Percentiles rank a stretch among this genome's conserved stretches.
These are phyloP conservation scores for Drosophila ananassae DNA, from an alignment of 1,140 invertebrate species.

Conservation along the genomic window DNA sequence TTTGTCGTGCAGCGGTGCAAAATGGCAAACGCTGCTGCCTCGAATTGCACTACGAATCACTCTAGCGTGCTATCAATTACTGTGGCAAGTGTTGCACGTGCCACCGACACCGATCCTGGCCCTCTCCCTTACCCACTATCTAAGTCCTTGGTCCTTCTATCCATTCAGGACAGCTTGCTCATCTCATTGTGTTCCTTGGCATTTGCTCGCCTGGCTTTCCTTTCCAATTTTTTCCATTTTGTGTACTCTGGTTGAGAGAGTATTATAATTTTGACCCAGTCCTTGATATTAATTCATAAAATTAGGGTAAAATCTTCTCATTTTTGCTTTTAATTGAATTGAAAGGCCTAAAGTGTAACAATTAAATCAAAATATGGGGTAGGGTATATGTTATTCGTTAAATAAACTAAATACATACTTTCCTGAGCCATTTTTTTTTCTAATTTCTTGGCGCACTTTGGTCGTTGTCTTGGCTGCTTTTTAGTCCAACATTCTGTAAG, in stretches of 20 bases:
- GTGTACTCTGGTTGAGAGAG: background rate
- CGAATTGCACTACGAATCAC: conserved; percentile 74
- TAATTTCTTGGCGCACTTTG: conserved; percentile 60
- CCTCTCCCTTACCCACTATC: conserved; percentile 3
- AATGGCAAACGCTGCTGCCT: conserved; percentile 45
- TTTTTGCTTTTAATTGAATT: too few relatives aligned
- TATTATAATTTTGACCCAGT: background rate
- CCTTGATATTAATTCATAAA: background rate
- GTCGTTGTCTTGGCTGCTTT: conserved; percentile 40
- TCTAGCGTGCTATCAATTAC: conserved; percentile 81
- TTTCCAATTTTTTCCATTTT: conserved; percentile 35
- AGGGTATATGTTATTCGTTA: conserved; percentile 4
- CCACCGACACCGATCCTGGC: conserved; percentile 51
- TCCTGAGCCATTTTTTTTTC: conserved; percentile 32
- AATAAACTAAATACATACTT: background rate
- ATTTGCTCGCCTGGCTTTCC: conserved; percentile 58
- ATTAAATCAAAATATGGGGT: background rate
- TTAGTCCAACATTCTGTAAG: conserved; percentile 33
- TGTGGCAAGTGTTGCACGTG: conserved; percentile 81
- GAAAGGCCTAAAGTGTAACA: too few relatives aligned
- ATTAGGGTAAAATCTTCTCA: background rate
- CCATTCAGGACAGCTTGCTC: conserved; percentile 56
- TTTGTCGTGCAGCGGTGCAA: conserved; percentile 54
- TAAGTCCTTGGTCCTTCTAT: conserved; percentile 6
- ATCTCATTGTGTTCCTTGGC: conserved; percentile 72